These are phyloP conservation scores for Picathartes gymnocephalus DNA, from an alignment of 2,113 vertebrate genomes.

Conservation along the genomic window DNA sequence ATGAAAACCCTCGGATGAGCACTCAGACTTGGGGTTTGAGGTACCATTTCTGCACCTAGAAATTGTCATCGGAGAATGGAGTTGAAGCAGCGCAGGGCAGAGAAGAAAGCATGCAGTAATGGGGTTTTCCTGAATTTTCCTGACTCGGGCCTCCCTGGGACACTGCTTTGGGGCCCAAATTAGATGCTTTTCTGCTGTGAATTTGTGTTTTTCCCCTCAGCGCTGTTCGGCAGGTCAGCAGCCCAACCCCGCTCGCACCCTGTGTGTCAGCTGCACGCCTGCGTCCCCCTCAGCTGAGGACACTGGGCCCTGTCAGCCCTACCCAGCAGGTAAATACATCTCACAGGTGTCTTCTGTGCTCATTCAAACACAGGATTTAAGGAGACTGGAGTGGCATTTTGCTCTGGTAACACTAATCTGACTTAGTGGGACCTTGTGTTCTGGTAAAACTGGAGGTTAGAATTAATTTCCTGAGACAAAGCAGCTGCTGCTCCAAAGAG, in stretches of 20 bases:
- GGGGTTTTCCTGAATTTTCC: neutral
- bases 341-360: neutral
- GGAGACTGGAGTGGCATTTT: neutral
- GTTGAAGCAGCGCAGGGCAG: neutral
- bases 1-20: neutral
- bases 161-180: neutral
- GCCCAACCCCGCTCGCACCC: slow-evolving; percentile 54
- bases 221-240: slow-evolving; percentile 73
- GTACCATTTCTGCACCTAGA: neutral
- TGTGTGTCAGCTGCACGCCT: slow-evolving; percentile 61
- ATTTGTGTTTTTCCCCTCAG: neutral
- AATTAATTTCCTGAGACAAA: neutral
- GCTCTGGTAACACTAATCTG: neutral
- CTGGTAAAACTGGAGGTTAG: neutral
- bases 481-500: neutral
- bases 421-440: fast-evolving
- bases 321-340: slow-evolving; percentile 74
- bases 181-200: neutral
- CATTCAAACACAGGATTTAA: neutral
- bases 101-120: neutral
- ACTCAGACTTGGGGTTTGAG: neutral
- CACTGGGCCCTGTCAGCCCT: slow-evolving; percentile 63
- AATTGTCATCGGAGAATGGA: neutral
- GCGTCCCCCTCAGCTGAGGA: slow-evolving; percentile 68
- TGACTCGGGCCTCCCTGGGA: neutral